Evolutionary conservation across 2,113 vertebrate species (phyloP).

Genomic region (Oceanodroma tethys): DNA sequence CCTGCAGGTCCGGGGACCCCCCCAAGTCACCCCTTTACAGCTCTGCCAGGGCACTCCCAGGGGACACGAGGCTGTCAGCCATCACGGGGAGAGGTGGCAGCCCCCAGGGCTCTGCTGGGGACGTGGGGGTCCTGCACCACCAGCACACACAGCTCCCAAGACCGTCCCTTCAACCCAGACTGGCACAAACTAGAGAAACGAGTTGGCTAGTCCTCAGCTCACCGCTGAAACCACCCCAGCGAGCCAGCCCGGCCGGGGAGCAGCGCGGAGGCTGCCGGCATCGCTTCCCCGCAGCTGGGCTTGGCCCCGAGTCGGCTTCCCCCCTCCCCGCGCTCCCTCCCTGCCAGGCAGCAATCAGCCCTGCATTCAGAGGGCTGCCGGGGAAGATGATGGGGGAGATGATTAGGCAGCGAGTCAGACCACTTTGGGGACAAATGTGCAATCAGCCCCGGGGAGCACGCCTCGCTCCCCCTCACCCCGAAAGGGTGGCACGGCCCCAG

Average conservation of each 20-base stretch:
- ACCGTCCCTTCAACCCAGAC: fast-evolving
- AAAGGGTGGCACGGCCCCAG: background rate
- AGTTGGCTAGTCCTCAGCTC: background rate
- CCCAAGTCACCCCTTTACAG: background rate
- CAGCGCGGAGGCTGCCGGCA: background rate
- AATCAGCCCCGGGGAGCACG: background rate
- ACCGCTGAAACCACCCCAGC: background rate
- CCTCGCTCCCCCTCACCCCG: background rate
- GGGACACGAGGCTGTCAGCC: background rate
- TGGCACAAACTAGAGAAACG: background rate
- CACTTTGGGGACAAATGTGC: constrained; percentile 21
- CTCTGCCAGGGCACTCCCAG: background rate
- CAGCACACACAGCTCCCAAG: background rate
- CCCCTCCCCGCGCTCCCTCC: background rate
- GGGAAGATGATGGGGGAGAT: constrained; percentile 44
- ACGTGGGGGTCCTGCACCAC: fast-evolving
- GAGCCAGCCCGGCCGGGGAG: background rate
- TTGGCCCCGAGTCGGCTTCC: background rate
- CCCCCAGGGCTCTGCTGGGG: background rate
- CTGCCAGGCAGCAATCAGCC: constrained; percentile 52
- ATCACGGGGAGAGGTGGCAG: background rate
- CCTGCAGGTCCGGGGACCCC: background rate
- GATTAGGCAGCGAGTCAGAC: constrained; percentile 58
- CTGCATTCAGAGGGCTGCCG: constrained; percentile 39
- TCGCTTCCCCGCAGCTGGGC: constrained; percentile 36